These are phyloP conservation scores for Apotomis betuletana DNA, from an alignment of 2,888 invertebrate species.

Conservation along the genomic window DNA sequence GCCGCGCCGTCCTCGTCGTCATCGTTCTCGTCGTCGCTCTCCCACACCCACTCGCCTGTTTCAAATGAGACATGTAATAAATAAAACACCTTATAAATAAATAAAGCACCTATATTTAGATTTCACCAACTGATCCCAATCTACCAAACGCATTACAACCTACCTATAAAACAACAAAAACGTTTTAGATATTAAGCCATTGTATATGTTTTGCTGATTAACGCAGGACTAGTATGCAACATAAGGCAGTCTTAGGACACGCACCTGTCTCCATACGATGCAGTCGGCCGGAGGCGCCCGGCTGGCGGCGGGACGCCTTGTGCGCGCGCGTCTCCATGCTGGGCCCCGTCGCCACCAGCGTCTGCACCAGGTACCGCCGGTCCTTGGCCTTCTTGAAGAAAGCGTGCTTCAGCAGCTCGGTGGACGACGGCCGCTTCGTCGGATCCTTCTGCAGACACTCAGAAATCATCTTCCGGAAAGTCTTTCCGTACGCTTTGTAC, in stretches of 20 bases:
- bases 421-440: conserved; percentile 96
- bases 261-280: conserved; percentile 92
- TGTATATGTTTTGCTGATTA: no score
- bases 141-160: no score
- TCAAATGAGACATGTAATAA: conserved; percentile 76
- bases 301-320: conserved; percentile 92
- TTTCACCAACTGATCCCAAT: no score
- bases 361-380: conserved; percentile 93
- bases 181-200: no score
- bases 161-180: no score
- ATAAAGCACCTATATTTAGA: not conserved
- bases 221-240: no score
- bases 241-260: not conserved
- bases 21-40: conserved; percentile 91
- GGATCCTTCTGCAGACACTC: conserved; percentile 99
- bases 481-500: conserved; percentile 99
- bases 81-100: not conserved
- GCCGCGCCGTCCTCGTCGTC: conserved; percentile 78
- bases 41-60: conserved; percentile 99
- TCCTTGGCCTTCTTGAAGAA: conserved; percentile 99
- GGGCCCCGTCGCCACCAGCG: conserved; percentile 93
- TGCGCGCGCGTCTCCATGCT: conserved; percentile 96
- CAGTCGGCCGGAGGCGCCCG: conserved; percentile 92
- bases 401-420: conserved; percentile 97
- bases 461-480: conserved; percentile 98